These are phyloP conservation scores for Amiota minor DNA, from an alignment of 2,888 invertebrate species.

Conservation along the genomic window DNA sequence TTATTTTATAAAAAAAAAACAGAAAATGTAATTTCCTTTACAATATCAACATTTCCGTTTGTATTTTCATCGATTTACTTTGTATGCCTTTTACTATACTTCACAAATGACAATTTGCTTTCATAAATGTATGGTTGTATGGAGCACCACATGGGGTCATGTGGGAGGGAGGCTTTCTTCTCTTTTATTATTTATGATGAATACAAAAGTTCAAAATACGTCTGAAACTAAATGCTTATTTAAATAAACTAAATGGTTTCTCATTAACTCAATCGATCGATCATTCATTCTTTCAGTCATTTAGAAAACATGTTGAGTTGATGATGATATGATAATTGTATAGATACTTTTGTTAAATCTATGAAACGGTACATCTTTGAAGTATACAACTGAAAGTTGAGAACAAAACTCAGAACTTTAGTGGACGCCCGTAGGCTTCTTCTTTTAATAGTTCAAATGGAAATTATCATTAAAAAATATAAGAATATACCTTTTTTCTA, in stretches of 20 bases:
- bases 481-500: too few species aligned
- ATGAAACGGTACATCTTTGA: not conserved
- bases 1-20: not conserved
- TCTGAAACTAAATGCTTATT: not conserved
- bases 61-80: not conserved
- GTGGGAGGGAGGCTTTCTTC: conserved; percentile 7
- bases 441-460: too few species aligned
- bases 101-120: conserved; percentile 25
- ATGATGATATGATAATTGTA: conserved; percentile 6
- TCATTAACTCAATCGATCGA: not conserved
- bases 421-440: too few species aligned
- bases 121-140: not conserved
- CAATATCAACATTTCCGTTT: conserved; percentile 1
- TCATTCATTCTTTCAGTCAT: too few species aligned
- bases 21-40: too few species aligned
- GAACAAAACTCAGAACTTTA: too few species aligned
- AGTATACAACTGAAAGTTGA: not conserved
- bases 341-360: not conserved
- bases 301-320: conserved; percentile 5
- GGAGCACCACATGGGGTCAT: not conserved
- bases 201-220: not conserved
- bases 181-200: not conserved
- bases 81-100: not conserved
- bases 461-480: too few species aligned
- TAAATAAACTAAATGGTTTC: not conserved